Percentiles rank a stretch among this genome's conserved stretches.
These are phyloP conservation scores for Watsonalla cultraria DNA, from an alignment of 2,888 invertebrate genomes.

Conservation along the genomic window DNA sequence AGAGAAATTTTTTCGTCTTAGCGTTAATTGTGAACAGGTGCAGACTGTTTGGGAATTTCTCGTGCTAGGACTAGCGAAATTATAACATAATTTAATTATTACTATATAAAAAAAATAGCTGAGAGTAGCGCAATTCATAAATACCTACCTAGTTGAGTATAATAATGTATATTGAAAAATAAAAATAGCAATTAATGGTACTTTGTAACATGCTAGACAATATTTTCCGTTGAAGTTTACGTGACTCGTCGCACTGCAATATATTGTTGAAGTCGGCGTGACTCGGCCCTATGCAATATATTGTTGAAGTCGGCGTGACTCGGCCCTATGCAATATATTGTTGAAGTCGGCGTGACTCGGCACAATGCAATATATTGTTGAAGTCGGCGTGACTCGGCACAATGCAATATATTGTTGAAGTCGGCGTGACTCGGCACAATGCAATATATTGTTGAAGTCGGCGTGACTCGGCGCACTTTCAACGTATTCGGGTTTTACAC, in stretches of 20 bases:
- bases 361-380: constrained; percentile 53
- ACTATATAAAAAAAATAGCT: constrained; percentile 38
- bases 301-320: constrained; percentile 40
- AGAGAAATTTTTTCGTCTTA: constrained; percentile 51
- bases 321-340: constrained; percentile 63
- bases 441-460: constrained; percentile 20
- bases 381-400: constrained; percentile 22
- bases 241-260: constrained; percentile 16
- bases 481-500: constrained; percentile 30
- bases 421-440: constrained; percentile 21
- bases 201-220: constrained; percentile 70
- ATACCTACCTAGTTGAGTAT: constrained; percentile 70
- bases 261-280: constrained; percentile 33
- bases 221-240: constrained; percentile 50
- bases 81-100: constrained; percentile 28
- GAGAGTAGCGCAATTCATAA: constrained; percentile 72
- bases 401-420: constrained; percentile 55
- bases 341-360: constrained; percentile 33
- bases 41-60: constrained; percentile 47
- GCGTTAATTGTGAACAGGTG: constrained; percentile 29
- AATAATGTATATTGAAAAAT: constrained; percentile 48
- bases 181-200: constrained; percentile 57
- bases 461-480: constrained; percentile 21
- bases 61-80: constrained; percentile 68
- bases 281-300: constrained; percentile 62